Evolutionary conservation across 2,113 vertebrate genomes (phyloP).

Genomic region (Chaetodon trifascialis): DNA sequence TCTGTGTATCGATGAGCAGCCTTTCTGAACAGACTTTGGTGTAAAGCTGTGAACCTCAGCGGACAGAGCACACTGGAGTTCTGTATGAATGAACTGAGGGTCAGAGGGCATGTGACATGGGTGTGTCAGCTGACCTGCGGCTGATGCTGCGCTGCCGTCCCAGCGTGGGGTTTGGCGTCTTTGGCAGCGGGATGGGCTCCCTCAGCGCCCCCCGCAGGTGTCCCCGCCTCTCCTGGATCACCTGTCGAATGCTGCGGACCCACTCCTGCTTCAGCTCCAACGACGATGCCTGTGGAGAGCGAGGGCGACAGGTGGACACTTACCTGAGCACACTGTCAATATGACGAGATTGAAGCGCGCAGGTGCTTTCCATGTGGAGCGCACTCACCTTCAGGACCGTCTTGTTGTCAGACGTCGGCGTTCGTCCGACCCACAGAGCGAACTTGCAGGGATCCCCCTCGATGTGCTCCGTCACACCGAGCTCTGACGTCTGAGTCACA

Average conservation of each 20-base stretch:
- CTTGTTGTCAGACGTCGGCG: conserved; percentile 98
- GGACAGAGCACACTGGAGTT: neutral
- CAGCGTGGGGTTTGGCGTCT: conserved; percentile 90
- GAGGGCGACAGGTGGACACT: too few species aligned
- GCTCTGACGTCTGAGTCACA: conserved; percentile 91
- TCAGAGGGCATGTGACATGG: neutral
- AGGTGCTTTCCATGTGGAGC: too few species aligned
- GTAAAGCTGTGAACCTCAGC: too few species aligned
- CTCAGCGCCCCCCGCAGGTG: conserved; percentile 97
- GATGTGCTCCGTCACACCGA: conserved; percentile 97
- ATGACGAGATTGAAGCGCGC: too few species aligned
- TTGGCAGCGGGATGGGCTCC: conserved; percentile 97
- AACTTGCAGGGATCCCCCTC: conserved; percentile 99
- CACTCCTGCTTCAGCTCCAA: conserved; percentile 99
- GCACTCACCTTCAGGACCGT: conserved; percentile 93
- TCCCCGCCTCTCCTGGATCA: conserved; percentile 98
- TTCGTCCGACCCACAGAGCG: conserved; percentile 97
- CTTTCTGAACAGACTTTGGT: neutral
- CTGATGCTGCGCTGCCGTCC: conserved; percentile 93
- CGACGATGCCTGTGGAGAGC: conserved; percentile 88
- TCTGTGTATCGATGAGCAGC: too few species aligned
- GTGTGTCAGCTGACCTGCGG: conserved; percentile 87
- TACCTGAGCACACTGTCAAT: too few species aligned
- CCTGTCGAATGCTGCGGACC: conserved; percentile 98
- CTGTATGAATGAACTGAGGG: neutral